Percentiles rank a stretch among this genome's conserved stretches.
Conservation (phyloP, 1,140 invertebrate genomes). For the Caenorhabditis briggsae region DNA sequence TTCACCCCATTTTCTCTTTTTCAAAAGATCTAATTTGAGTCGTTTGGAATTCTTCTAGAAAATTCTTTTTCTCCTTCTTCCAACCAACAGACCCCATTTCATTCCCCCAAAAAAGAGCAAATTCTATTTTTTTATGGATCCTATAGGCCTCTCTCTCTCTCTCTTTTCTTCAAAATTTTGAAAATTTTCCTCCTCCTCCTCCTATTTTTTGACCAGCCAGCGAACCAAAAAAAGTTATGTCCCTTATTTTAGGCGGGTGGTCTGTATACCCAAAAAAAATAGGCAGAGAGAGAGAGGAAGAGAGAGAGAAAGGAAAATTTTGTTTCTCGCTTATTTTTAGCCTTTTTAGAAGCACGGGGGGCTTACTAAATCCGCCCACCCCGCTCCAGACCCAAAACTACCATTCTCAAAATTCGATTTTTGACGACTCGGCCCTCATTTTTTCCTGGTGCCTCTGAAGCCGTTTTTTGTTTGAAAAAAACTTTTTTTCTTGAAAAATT, state of each 20-base stretch:
- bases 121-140: constrained; percentile 52
- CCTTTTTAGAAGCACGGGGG: background rate
- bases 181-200: background rate
- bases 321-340: constrained; percentile 54
- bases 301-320: constrained; percentile 38
- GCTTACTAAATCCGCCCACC: background rate
- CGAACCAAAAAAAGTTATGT: constrained; percentile 32
- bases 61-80: background rate
- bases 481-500: background rate
- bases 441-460: constrained; percentile 17
- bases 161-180: background rate
- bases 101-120: constrained; percentile 40
- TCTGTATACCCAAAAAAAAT: background rate
- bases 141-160: background rate
- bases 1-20: background rate
- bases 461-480: constrained; percentile 30
- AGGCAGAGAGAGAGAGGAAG: background rate
- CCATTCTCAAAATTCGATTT: constrained; percentile 45
- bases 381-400: background rate
- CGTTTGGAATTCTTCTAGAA: constrained; percentile 7
- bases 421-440: constrained; percentile 11
- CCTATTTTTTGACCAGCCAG: constrained; percentile 41
- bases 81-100: background rate
- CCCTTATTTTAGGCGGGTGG: background rate
- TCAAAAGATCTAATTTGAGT: background rate